Evolutionary conservation across 1,140 invertebrate genomes (phyloP), one percentile per base, ranked within the genome.

Genomic region (Laupala kohalensis): DNA sequence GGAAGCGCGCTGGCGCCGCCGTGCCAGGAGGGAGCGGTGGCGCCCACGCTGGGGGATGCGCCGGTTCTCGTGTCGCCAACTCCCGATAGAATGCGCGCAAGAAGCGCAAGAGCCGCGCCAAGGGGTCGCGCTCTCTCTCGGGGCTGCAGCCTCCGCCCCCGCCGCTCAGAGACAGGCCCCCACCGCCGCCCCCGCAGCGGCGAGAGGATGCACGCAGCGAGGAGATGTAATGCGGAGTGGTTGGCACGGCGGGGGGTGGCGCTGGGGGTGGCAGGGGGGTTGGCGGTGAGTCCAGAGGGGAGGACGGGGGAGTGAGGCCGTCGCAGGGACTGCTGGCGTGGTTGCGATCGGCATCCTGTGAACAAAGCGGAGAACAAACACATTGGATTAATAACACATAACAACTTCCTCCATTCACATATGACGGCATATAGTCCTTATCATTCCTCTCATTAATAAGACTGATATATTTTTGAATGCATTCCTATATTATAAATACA

Each of bases 81-180:
- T 83, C 82, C 30, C 30, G 78, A 74, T 83, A 82, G 74, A 83
- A 79, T 25, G 76, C 80, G 75, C 81, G 80, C 69, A 83, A 75
- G 75, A 81, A 83, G 76, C 80, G 79, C 75, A 81, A 75, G 6
- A 82, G 75, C 74, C 78, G 75, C 68, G 78, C 78, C 37, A 81
- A 71, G 19, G 81, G 80, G 76, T 82, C 81, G 27, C 79, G 75
- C 72, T 81, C 79, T 27, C 80, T 80, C 24, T 80, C 81, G 15
- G 79, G 75, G 70, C 77, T 79, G 73, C 75, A 75, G 53, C 77
- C 74, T 9, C 76, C 37, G 37, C 37, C 74, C 53, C 77, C 69
- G 69, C 69, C 29, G 74, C 72, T 75, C 37, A 1, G 1, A 75
- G 64, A 75, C 73, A 5, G 76, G 72, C 62, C 77, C 26, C 62